Conservation (phyloP, 2,113 vertebrate genomes). For the Onychostoma macrolepis region DNA sequence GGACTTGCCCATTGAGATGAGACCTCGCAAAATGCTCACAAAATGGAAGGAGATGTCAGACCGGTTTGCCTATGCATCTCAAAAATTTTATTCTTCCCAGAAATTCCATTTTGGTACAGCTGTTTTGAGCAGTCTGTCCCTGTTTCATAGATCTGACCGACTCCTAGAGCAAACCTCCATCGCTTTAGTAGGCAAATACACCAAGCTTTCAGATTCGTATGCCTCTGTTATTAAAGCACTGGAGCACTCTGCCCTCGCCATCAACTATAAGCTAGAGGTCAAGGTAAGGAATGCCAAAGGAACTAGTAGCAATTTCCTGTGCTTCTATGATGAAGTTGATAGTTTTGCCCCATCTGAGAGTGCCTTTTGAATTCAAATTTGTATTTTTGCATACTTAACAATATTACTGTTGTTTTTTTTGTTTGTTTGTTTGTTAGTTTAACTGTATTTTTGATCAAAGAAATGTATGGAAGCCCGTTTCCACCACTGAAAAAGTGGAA, state of each 20-base stretch:
- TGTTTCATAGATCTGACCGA: slow-evolving; percentile 83
- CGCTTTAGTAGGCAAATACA: slow-evolving; percentile 95
- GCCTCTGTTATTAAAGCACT: slow-evolving; percentile 96
- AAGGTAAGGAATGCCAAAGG: slow-evolving; percentile 76
- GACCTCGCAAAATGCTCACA: slow-evolving; percentile 86
- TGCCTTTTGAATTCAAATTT: not conserved
- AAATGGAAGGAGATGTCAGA: slow-evolving; percentile 99
- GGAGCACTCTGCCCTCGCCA: slow-evolving; percentile 93
- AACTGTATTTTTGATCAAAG: not conserved
- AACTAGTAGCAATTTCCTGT: not conserved
- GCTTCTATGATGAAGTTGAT: not conserved
- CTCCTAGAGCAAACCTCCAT: slow-evolving; percentile 90
- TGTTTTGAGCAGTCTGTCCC: not conserved
- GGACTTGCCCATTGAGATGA: slow-evolving; percentile 87
- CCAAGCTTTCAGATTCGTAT: slow-evolving; percentile 94
- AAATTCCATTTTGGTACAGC: not conserved
- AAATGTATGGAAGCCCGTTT: too few species aligned
- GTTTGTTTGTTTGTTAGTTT: too few species aligned
- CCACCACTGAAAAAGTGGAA: too few species aligned
- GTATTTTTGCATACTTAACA: not conserved
- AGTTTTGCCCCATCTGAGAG: not conserved
- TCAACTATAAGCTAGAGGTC: slow-evolving; percentile 92
- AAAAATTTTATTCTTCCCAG: not conserved
- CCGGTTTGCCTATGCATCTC: slow-evolving; percentile 73
- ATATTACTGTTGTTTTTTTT: too few species aligned